Base-by-base conservation (phyloP, 2,113 vertebrate species). In the Menura novaehollandiae region DNA sequence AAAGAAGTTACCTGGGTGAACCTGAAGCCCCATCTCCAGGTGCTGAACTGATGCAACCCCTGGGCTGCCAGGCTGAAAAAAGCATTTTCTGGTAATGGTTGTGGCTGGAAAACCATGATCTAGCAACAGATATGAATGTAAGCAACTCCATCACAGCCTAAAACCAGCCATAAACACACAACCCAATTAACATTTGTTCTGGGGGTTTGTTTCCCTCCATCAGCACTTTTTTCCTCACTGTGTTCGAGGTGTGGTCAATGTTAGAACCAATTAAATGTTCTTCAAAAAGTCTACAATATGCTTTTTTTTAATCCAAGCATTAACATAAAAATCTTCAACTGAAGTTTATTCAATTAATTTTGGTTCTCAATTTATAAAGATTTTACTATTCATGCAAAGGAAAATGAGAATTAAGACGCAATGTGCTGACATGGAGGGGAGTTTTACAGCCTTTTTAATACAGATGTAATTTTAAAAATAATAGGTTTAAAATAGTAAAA, bases 311-410 rank as follows among this genome's bases (percentile, higher is more conserved):
- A 97, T 97, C 83, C 82, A 91, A 88, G 87, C n/a, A 95, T 95
- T 88, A 97, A 96, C 93, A 96, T 95, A 83, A 97, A 97, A 95
- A 94, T 79, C 96, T 96, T 97, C 85, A 75, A 85, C 68, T 93
- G 80, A 73, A 97, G 90, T 95, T 97, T 96, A 95, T 97, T 97
- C 90, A 97, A 98, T 98, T 98, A 97, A 98, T 98, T 98, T 97
- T 92, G 76, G 30, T 72, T 93, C 94, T 83, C 91, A 81, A 97
- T 98, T 98, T 96, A 96, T 97, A 72, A 97, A 91, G 89, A 95
- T 97, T 98, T 97, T 97, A 95, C 89, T 97, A 96, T 97, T 98
- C 97, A 97, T 96, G 92, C 86, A 97, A 97, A 96, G 75, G 83
- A 96, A 96, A 96, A 96, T 86, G 78, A 97, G 71, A 97, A 92